Evolutionary conservation across 2,113 vertebrate genomes (phyloP), one percentile per base, ranked within the genome.

Genomic region (Thunnus maccoyii): DNA sequence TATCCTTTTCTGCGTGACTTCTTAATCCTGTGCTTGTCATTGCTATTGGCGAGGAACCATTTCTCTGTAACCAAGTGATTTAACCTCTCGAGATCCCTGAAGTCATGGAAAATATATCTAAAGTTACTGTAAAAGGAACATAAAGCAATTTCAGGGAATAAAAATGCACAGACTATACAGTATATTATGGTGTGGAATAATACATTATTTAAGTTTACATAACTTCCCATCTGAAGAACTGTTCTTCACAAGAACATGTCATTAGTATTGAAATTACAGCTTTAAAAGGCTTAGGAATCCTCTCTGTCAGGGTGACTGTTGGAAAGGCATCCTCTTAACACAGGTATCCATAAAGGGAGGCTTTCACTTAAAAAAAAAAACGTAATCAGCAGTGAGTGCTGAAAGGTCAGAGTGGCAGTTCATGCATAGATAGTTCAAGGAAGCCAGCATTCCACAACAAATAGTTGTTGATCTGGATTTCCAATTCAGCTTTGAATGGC

Each of bases 21-120:
- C 71, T 85, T 84, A 62, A 90, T 82, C 65, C 68, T 22, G 15
- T 18, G 20, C 73, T 80, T 72, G 70, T 76, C 76, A 76, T 66
- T 68, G 79, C 73, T 77, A 27, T 64, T 62, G 76, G 73, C 77
- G 41, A 69, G 52, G 63, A 81, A 65, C 16, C 56, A 30, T 78
- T 83, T 74, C 17, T 46, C 60, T 44, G 27, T 16, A 72, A 69
- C 67, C 55, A n/a, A 72, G 55, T 65, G 71, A 78, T 83, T 89
- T 87, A 73, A 86, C 78, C 69, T 65, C 64, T 50, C 0, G 4
- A 69, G 65, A 76, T 73, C 32, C 66, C 60, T 27, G 20, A 57
- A 79, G 56, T 64, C 41, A 4, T 50, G n/a, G 44, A 72, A 83
- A 76, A 41, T 41, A 68, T 48, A 44, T 50, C 8, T 65, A 5